phyloP scores from a whole-genome alignment of 2,888 invertebrate species.

The Lochmaea capreae region DNA sequence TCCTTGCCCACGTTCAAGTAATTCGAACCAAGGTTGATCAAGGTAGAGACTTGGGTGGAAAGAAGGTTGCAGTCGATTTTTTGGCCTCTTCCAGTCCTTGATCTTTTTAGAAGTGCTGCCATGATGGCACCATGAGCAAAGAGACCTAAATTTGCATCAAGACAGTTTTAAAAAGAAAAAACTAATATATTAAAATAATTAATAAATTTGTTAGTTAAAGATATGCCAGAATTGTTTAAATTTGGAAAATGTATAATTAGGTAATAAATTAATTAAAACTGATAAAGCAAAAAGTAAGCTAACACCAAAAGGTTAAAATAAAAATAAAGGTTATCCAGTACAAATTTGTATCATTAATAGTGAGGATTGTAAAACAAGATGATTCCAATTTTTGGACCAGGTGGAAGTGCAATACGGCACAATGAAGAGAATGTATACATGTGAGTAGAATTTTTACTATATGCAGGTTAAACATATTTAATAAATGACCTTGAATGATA shows the following conservation, averaged over 20 bases:
- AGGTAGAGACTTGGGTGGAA: slow-evolving; percentile 88
- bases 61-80: slow-evolving; percentile 95
- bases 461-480: background rate
- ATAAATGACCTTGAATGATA: background rate
- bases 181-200: no score
- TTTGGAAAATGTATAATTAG: background rate
- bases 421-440: background rate
- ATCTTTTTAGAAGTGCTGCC: slow-evolving; percentile 85
- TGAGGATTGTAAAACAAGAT: background rate
- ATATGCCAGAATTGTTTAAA: background rate
- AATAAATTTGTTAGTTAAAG: no score
- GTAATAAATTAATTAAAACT: background rate
- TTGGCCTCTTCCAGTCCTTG: slow-evolving; percentile 85
- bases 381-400: slow-evolving; percentile 1
- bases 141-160: slow-evolving; percentile 68
- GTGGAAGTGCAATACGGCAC: background rate
- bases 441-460: slow-evolving; percentile 3
- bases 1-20: slow-evolving; percentile 87
- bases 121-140: slow-evolving; percentile 96
- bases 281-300: background rate
- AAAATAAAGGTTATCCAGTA: background rate
- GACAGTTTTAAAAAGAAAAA: background rate
- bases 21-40: slow-evolving; percentile 91
- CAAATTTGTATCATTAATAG: background rate
- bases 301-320: background rate